phyloP scores from a whole-genome alignment of 2,797 vertebrate genomes.

The Xenops minutus region DNA sequence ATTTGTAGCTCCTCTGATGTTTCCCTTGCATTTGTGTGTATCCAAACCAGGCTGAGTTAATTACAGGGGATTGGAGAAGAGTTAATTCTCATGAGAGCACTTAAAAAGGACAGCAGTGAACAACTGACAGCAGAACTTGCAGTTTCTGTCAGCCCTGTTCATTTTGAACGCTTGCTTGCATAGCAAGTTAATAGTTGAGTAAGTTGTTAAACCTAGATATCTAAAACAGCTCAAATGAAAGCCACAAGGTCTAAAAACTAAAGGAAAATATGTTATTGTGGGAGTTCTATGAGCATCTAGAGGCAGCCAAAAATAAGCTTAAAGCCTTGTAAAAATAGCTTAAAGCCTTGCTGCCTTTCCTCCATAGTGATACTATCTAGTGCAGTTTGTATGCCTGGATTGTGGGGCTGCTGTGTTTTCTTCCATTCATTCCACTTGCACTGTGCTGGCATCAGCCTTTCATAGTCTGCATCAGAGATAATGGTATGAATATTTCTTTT shows the following conservation, averaged over 20 bases:
- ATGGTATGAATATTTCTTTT: not conserved
- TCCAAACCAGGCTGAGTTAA: not conserved
- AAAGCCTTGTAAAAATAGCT: not conserved
- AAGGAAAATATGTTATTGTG: not conserved
- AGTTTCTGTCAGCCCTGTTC: not conserved
- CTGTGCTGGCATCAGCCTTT: not conserved
- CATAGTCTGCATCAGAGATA: not conserved
- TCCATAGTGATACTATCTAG: fast-evolving
- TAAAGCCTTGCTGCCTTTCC: not conserved
- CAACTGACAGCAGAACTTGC: not conserved
- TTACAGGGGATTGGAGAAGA: not conserved
- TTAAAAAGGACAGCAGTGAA: not conserved
- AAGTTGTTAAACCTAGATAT: not conserved
- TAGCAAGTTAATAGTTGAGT: not conserved
- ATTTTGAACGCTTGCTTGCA: not conserved
- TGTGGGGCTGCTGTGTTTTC: not conserved
- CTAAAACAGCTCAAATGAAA: not conserved
- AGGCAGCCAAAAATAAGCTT: not conserved
- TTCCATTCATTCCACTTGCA: not conserved
- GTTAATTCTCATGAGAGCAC: not conserved
- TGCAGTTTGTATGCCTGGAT: not conserved
- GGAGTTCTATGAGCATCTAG: not conserved
- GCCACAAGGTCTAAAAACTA: not conserved
- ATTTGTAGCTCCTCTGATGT: not conserved
- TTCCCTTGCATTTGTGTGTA: not conserved